phyloP scores from a whole-genome alignment of 1,140 invertebrate species.

The Rhopalosiphum maidis region DNA sequence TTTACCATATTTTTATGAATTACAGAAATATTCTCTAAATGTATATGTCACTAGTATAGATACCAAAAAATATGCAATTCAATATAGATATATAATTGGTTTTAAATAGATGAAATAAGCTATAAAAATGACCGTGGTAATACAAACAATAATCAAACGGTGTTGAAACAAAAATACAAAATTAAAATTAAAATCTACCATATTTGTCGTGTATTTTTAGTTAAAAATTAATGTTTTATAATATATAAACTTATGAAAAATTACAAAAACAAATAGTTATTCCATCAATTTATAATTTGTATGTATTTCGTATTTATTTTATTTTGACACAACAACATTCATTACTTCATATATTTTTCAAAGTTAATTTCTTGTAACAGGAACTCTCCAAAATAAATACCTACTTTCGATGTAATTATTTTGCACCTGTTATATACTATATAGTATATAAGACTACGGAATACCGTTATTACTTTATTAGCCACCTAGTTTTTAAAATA shows the following conservation, averaged over 20 bases:
- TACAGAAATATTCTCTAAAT: too few relatives aligned
- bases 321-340: neutral
- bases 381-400: slow-evolving; percentile 33
- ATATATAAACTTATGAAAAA: neutral
- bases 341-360: neutral
- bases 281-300: slow-evolving; percentile 12
- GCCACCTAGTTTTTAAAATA: neutral
- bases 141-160: neutral
- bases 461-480: neutral
- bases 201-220: neutral
- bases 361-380: slow-evolving; percentile 18
- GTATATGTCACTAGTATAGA: too few relatives aligned
- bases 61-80: too few relatives aligned
- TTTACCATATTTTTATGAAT: too few relatives aligned
- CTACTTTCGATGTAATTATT: neutral
- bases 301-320: neutral
- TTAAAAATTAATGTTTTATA: neutral
- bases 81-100: too few relatives aligned
- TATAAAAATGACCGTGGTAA: neutral
- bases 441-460: neutral
- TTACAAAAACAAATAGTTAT: neutral
- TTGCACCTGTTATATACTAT: neutral
- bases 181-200: neutral
- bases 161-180: neutral
- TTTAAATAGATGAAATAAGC: too few relatives aligned